Percentiles rank a stretch among this genome's conserved stretches.
Evolutionary conservation across 2,797 vertebrate species (phyloP).

Genomic region (Falco berigora): DNA sequence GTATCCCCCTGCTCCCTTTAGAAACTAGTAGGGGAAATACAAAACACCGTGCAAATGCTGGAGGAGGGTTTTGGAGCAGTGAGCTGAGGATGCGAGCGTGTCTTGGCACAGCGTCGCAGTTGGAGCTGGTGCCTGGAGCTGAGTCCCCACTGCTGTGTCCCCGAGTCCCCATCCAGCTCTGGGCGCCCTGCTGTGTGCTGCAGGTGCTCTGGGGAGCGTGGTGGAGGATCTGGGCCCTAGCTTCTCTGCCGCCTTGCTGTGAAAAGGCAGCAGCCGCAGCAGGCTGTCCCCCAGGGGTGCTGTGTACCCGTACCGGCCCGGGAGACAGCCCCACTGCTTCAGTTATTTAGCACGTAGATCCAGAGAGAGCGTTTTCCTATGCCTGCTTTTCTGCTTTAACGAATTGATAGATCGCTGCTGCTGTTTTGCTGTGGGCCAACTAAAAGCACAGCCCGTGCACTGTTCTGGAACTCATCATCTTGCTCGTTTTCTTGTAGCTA

Average conservation of each 20-base stretch:
- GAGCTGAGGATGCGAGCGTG: accelerated
- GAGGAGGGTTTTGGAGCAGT: neutral
- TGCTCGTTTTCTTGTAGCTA: neutral
- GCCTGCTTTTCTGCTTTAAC: neutral
- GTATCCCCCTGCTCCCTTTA: neutral
- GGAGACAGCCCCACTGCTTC: neutral
- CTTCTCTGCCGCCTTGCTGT: neutral
- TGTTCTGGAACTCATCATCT: neutral
- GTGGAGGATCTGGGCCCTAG: too few species aligned
- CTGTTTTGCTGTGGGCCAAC: neutral
- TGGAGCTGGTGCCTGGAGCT: neutral
- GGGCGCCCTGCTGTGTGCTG: neutral
- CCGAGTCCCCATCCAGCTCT: neutral
- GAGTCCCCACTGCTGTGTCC: accelerated
- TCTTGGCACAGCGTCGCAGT: neutral
- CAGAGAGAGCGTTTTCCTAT: neutral
- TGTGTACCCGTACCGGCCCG: accelerated
- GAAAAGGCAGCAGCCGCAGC: neutral
- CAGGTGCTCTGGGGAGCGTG: neutral
- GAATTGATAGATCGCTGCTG: neutral
- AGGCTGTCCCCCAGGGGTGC: neutral
- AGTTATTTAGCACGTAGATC: neutral
- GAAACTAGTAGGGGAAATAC: neutral
- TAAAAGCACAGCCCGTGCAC: neutral
- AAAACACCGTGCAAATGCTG: neutral